Evolutionary conservation across 2,888 invertebrate species (phyloP).

Genomic region (Folsomia candida): DNA sequence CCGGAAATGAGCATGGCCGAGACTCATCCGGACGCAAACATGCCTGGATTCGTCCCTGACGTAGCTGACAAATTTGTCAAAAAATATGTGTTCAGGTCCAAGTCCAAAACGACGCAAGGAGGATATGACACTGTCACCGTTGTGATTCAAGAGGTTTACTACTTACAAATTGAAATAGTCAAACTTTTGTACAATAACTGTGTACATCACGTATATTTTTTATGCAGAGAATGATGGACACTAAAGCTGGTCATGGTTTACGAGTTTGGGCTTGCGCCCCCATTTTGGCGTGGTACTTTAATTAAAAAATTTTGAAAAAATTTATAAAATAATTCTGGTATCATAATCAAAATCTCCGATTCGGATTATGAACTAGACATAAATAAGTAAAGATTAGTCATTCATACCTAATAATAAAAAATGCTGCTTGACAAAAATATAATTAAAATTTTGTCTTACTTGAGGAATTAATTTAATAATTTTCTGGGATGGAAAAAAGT

Average conservation of each 20-base stretch:
- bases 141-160: constrained; percentile 16
- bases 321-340: background rate
- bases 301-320: background rate
- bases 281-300: constrained; percentile 69
- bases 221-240: constrained; percentile 62
- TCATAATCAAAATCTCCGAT: too few species aligned
- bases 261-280: constrained; percentile 96
- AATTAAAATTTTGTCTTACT: too few species aligned
- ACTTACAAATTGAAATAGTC: background rate
- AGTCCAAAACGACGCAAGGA: constrained; percentile 13
- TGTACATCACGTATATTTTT: too few species aligned
- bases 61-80: constrained; percentile 58
- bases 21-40: background rate
- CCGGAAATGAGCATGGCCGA: background rate
- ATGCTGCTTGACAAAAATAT: too few species aligned
- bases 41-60: constrained; percentile 21
- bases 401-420: too few species aligned
- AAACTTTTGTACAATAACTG: constrained; percentile 14
- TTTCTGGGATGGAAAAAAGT: too few species aligned
- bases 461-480: too few species aligned
- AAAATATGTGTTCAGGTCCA: constrained; percentile 76
- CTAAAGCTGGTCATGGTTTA: constrained; percentile 83
- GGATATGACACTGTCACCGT: constrained; percentile 11
- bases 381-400: too few species aligned
- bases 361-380: too few species aligned